Conservation (phyloP, 2,113 vertebrate species). For the Ammodytes dubius region DNA sequence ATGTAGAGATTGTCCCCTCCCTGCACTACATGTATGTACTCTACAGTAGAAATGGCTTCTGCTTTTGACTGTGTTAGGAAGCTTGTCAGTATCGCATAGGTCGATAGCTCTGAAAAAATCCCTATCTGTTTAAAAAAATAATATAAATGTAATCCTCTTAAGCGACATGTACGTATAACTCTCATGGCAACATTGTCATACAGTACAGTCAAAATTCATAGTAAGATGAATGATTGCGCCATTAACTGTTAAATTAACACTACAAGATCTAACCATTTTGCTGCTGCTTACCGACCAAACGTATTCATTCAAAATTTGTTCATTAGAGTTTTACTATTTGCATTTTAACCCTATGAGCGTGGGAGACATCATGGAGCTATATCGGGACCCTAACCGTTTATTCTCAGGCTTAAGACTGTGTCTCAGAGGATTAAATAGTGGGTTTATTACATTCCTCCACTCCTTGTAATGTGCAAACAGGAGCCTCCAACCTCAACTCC, state of each 20-base stretch:
- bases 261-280: slow-evolving; percentile 90
- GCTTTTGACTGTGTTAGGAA: slow-evolving; percentile 85
- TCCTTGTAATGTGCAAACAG: slow-evolving; percentile 79
- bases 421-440: slow-evolving; percentile 86
- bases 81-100: slow-evolving; percentile 92
- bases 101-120: slow-evolving; percentile 84
- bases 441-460: slow-evolving; percentile 83
- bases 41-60: slow-evolving; percentile 66
- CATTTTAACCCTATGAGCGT: slow-evolving; percentile 85
- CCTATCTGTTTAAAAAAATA: slow-evolving; percentile 80
- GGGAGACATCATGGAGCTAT: background rate
- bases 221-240: slow-evolving; percentile 75
- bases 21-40: slow-evolving; percentile 39
- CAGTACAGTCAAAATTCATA: slow-evolving; percentile 83
- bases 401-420: slow-evolving; percentile 23
- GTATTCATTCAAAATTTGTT: slow-evolving; percentile 87
- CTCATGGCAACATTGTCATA: slow-evolving; percentile 80
- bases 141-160: slow-evolving; percentile 56
- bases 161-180: slow-evolving; percentile 79
- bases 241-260: slow-evolving; percentile 64
- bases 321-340: slow-evolving; percentile 88
- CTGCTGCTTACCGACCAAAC: slow-evolving; percentile 90
- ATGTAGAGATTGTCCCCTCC: slow-evolving; percentile 71
- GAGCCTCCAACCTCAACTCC: slow-evolving; percentile 61
- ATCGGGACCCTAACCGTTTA: slow-evolving; percentile 29